phyloP scores from a whole-genome alignment of 2,888 invertebrate species.

The Lagria hirta region DNA sequence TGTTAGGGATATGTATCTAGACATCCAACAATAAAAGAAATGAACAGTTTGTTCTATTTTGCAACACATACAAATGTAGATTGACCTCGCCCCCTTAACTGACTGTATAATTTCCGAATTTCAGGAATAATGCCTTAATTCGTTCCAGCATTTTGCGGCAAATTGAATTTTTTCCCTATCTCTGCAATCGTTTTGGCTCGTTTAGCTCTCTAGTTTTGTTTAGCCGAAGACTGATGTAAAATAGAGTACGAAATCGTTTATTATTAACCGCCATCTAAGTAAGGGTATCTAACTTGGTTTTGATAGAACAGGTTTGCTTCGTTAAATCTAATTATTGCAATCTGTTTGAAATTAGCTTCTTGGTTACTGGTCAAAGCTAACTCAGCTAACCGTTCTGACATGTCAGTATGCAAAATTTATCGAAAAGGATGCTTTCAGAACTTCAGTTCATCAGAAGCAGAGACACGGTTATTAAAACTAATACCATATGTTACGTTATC shows the following conservation, averaged over 20 bases:
- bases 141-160: slow-evolving; percentile 35
- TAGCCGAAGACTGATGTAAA: slow-evolving; percentile 23
- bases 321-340: slow-evolving; percentile 39
- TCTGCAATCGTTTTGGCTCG: slow-evolving; percentile 10
- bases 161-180: slow-evolving; percentile 31
- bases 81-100: slow-evolving; percentile 32
- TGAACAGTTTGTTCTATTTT: slow-evolving; percentile 39
- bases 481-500: too few species aligned
- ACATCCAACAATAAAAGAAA: slow-evolving; percentile 37
- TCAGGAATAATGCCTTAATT: slow-evolving; percentile 40
- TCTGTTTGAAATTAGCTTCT: slow-evolving; percentile 40
- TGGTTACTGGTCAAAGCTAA: too few species aligned
- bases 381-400: too few species aligned
- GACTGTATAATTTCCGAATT: slow-evolving; percentile 46
- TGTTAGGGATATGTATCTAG: slow-evolving; percentile 47
- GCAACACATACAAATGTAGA: slow-evolving; percentile 34
- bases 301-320: too few species aligned
- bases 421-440: too few species aligned
- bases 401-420: too few species aligned
- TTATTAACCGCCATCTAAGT: slow-evolving; percentile 35
- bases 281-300: slow-evolving; percentile 32
- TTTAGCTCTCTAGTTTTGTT: slow-evolving; percentile 6
- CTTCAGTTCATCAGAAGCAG: too few species aligned
- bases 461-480: too few species aligned
- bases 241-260: slow-evolving; percentile 27